phyloP scores from a whole-genome alignment of 2,797 vertebrate species.

The Malacoctenus gilli region DNA sequence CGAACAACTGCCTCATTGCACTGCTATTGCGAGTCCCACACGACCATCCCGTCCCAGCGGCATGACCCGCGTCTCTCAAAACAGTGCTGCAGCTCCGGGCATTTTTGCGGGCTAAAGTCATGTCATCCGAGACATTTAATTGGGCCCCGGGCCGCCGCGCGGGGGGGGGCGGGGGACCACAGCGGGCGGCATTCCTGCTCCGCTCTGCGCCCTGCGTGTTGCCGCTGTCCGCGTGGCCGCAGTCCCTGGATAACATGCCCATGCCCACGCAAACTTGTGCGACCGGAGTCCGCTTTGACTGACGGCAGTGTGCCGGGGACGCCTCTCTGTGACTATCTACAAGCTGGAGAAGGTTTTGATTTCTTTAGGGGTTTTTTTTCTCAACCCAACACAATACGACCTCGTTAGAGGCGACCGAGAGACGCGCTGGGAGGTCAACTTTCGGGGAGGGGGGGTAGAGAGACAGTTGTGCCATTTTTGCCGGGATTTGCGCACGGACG shows the following conservation, averaged over 20 bases:
- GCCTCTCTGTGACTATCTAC: no score
- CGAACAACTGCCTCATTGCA: constrained; percentile 79
- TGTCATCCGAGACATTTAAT: constrained; percentile 94
- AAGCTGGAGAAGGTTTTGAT: no score
- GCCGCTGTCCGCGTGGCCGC: constrained; percentile 53
- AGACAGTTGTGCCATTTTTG: constrained; percentile 23
- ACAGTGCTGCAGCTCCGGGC: constrained; percentile 84
- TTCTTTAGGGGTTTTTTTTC: no score
- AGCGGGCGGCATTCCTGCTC: constrained; percentile 87
- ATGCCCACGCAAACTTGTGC: constrained; percentile 41
- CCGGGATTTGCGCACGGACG: constrained; percentile 22
- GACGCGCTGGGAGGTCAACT: constrained; percentile 21
- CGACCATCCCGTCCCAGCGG: constrained; percentile 40
- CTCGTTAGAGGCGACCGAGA: constrained; percentile 8
- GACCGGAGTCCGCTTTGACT: constrained; percentile 18
- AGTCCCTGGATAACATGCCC: constrained; percentile 49
- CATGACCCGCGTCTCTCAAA: constrained; percentile 85
- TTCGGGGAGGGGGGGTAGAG: no score
- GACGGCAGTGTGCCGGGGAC: constrained; percentile 16
- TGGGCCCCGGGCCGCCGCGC: constrained; percentile 86
- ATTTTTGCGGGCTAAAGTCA: constrained; percentile 96
- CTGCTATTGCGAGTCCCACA: constrained; percentile 77
- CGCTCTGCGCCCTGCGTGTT: constrained; percentile 83
- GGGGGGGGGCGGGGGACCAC: no score
- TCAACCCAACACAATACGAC: not conserved